These are phyloP conservation scores for Brachionus sp. DNA, from an alignment of 1,140 invertebrate species.

Conservation along the genomic window DNA sequence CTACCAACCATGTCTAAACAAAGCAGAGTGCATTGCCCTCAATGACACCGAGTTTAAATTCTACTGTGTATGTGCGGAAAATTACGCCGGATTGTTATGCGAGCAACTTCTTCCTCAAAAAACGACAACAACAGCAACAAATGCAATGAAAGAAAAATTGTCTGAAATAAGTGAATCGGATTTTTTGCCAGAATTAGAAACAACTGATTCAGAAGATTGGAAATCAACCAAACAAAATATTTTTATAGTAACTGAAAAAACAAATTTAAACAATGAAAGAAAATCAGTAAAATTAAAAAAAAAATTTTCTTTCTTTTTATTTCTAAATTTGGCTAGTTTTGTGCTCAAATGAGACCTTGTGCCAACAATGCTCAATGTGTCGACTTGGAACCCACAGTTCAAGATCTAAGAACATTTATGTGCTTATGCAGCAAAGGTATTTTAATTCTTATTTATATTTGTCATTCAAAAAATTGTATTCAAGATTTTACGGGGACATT, in stretches of 20 bases:
- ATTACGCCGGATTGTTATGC: background rate
- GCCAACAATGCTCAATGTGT: conserved; percentile 37
- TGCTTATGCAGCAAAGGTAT: conserved; percentile 17
- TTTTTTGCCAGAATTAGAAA: background rate
- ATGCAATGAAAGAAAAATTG: background rate
- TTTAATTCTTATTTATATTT: background rate
- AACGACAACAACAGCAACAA: background rate
- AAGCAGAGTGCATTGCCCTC: background rate
- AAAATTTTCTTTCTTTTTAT: background rate
- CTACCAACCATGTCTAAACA: conserved; percentile 1
- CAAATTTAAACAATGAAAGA: background rate
- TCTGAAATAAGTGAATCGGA: background rate
- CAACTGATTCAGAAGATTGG: background rate
- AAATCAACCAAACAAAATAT: background rate
- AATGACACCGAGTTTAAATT: conserved; percentile 8
- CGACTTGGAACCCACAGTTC: background rate
- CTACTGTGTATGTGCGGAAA: background rate
- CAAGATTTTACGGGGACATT: conserved; percentile 1
- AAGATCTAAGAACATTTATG: background rate
- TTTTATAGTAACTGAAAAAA: background rate
- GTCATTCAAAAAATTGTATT: background rate
- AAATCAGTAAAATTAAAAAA: background rate
- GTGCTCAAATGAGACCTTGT: conserved; percentile 16
- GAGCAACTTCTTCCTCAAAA: background rate
- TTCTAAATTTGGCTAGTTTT: background rate